Percentiles rank a stretch among this genome's conserved stretches.
phyloP scores from a whole-genome alignment of 2,888 invertebrate genomes.

The Alloscopus bannaensis region DNA sequence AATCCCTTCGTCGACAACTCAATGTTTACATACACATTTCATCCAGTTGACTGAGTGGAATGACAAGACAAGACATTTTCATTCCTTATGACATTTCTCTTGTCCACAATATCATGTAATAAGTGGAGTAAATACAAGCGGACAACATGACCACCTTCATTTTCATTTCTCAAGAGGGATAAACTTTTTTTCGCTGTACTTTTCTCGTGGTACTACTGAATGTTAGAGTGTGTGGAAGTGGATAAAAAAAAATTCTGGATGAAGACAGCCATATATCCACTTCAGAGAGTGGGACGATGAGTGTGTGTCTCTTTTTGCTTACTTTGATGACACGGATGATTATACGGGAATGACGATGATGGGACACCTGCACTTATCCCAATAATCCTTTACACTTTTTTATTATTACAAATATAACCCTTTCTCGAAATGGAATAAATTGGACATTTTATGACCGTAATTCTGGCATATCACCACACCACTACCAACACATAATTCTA shows the following conservation, averaged over 20 bases:
- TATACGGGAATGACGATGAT: conserved; percentile 35
- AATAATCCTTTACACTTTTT: conserved; percentile 50
- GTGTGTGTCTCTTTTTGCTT: conserved; percentile 30
- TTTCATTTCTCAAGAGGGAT: background rate
- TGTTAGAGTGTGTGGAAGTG: background rate
- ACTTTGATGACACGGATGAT: conserved; percentile 47
- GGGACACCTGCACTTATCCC: conserved; percentile 55
- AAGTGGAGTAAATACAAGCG: background rate
- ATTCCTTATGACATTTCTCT: conserved; percentile 43
- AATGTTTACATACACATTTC: conserved; percentile 55
- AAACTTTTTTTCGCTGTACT: background rate
- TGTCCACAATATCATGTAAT: conserved; percentile 7
- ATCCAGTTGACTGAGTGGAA: conserved; percentile 47
- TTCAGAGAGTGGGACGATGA: conserved; percentile 7
- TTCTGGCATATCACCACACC: too few relatives aligned
- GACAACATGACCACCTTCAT: conserved; percentile 10
- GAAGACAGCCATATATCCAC: too few relatives aligned
- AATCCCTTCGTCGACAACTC: background rate
- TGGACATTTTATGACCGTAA: conserved; percentile 2
- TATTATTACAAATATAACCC: conserved; percentile 25
- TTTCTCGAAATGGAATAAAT: conserved; percentile 17
- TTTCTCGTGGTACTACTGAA: background rate
- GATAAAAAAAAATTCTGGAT: too few relatives aligned
- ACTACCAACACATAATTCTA: too few relatives aligned
- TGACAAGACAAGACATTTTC: conserved; percentile 39